Conservation (phyloP, 37 sponge, comb jelly and placozoan genomes). For the Tethya wilhelma region DNA sequence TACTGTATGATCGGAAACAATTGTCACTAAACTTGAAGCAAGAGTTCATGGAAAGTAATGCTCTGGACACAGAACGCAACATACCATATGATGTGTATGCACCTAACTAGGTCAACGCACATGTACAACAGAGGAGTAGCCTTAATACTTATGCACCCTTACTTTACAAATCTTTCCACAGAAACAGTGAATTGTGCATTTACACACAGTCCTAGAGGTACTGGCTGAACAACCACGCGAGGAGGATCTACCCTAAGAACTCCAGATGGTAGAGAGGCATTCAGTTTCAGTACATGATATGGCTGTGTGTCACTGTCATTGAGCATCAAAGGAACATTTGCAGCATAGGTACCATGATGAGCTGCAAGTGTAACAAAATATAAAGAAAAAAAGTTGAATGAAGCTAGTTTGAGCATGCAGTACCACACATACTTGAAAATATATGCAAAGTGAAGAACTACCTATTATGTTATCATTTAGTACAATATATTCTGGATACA, state of each 20-base stretch:
- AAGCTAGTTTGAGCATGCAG: too few relatives aligned
- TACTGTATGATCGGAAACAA: too few relatives aligned
- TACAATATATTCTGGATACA: not conserved
- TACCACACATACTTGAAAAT: too few relatives aligned
- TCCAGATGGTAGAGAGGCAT: constrained; percentile 36
- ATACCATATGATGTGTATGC: too few relatives aligned
- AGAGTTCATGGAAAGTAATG: too few relatives aligned
- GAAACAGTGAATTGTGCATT: constrained; percentile 51
- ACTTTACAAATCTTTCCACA: constrained; percentile 58
- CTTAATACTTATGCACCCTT: not conserved
- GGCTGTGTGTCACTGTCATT: constrained; percentile 43
- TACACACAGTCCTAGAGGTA: constrained; percentile 65
- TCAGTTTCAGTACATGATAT: constrained; percentile 45
- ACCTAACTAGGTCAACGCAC: too few relatives aligned
- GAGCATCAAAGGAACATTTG: constrained; percentile 48
- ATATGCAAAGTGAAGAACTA: too few relatives aligned
- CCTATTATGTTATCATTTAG: not conserved
- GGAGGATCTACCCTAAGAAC: constrained; percentile 35
- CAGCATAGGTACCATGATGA: constrained; percentile 33
- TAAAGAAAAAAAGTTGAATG: not conserved
- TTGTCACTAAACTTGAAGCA: too few relatives aligned
- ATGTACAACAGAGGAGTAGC: too few relatives aligned
- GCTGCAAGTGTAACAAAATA: constrained; percentile 3
- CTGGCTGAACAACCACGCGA: constrained; percentile 53
- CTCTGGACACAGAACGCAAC: too few relatives aligned